A percentile compares a stretch with the other conserved stretches of the same genome.
These are phyloP conservation scores for Peromyscus polionotus DNA, from an alignment of 2,113 vertebrate genomes.

Conservation along the genomic window DNA sequence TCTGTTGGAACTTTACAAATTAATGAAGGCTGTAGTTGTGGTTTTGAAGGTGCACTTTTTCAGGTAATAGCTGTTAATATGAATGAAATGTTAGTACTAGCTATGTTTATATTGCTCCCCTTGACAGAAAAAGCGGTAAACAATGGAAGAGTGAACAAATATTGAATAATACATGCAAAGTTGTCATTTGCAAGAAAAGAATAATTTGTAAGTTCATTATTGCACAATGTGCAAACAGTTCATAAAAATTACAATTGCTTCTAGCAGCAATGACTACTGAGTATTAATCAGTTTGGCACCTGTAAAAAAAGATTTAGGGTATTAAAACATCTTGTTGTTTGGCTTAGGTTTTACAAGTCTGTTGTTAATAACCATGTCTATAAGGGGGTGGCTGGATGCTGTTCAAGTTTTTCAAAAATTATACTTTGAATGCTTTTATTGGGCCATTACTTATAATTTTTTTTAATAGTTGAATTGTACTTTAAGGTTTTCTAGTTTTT, in stretches of 20 bases:
- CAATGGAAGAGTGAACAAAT: not conserved
- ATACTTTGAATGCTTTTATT: slow-evolving; percentile 30
- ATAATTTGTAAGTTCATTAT: slow-evolving; percentile 72
- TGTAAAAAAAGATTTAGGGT: slow-evolving; percentile 37
- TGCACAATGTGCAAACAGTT: slow-evolving; percentile 40
- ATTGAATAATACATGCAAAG: slow-evolving; percentile 64
- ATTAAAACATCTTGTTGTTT: slow-evolving; percentile 17
- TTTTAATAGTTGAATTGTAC: not conserved
- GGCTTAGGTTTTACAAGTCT: not conserved
- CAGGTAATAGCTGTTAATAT: not conserved
- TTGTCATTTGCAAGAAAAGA: slow-evolving; percentile 59
- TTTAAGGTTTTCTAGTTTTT: slow-evolving; percentile 29
- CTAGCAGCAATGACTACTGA: slow-evolving; percentile 7
- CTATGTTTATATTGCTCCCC: slow-evolving; percentile 1
- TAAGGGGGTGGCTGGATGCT: not conserved
- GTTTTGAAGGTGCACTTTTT: slow-evolving; percentile 53
- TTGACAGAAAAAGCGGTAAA: slow-evolving; percentile 44
- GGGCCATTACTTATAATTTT: not conserved
- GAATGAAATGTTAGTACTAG: slow-evolving; percentile 1
- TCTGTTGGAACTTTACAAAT: slow-evolving; percentile 1
- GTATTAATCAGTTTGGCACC: slow-evolving; percentile 46
- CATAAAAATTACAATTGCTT: slow-evolving; percentile 49
- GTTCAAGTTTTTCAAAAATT: slow-evolving; percentile 45
- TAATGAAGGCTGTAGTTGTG: not conserved
- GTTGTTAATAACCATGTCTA: not conserved